Percentiles rank a stretch among this genome's conserved stretches.
Evolutionary conservation across 2,888 invertebrate species (phyloP).

Genomic region (Kuschelorhynchus macadamiae): DNA sequence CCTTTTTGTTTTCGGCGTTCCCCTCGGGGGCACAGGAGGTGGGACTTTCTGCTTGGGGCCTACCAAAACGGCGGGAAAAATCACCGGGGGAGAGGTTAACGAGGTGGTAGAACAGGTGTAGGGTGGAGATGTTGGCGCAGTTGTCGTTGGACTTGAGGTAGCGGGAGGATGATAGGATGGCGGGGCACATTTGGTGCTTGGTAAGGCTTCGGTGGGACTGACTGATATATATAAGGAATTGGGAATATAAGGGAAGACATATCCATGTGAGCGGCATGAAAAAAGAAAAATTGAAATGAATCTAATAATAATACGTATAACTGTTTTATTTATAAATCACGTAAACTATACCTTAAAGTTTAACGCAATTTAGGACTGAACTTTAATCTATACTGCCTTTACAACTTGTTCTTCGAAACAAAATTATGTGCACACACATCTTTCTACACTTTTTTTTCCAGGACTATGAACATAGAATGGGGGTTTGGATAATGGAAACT

Average conservation of each 20-base stretch:
- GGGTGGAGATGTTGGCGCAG: slow-evolving; percentile 48
- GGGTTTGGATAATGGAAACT: too few species aligned
- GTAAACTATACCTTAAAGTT: too few species aligned
- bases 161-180: slow-evolving; percentile 37
- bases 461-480: too few species aligned
- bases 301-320: neutral
- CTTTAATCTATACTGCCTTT: too few species aligned
- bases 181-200: slow-evolving; percentile 36
- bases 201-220: slow-evolving; percentile 46
- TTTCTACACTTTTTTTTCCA: too few species aligned
- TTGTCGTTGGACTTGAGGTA: slow-evolving; percentile 35
- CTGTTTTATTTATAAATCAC: too few species aligned
- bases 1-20: slow-evolving; percentile 79
- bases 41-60: slow-evolving; percentile 81
- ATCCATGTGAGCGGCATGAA: slow-evolving; percentile 35
- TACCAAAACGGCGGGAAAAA: slow-evolving; percentile 83
- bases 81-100: slow-evolving; percentile 70
- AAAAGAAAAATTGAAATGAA: slow-evolving; percentile 23
- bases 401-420: too few species aligned
- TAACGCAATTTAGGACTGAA: too few species aligned
- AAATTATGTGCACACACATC: too few species aligned
- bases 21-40: slow-evolving; percentile 90
- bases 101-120: slow-evolving; percentile 61
- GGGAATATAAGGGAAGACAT: neutral
- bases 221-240: slow-evolving; percentile 34